phyloP scores from a whole-genome alignment of 2,113 vertebrate species.

The Uria aalge region DNA sequence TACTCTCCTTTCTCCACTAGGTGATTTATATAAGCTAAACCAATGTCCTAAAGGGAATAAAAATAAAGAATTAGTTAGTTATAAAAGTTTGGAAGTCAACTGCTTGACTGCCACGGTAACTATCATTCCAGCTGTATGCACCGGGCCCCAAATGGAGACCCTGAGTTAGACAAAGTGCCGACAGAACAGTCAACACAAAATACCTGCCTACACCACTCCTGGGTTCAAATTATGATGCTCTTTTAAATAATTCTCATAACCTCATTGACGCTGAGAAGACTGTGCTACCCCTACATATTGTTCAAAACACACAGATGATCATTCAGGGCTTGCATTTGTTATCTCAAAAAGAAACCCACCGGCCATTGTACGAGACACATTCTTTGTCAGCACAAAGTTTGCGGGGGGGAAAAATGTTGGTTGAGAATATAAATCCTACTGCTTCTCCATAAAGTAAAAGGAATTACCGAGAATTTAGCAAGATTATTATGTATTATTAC shows the following conservation, averaged over 20 bases:
- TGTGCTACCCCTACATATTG: not conserved
- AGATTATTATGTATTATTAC: not conserved
- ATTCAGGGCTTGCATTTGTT: not conserved
- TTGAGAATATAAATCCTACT: not conserved
- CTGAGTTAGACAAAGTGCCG: not conserved
- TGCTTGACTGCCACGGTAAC: not conserved
- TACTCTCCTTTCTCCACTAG: slow-evolving; percentile 90
- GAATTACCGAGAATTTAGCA: not conserved
- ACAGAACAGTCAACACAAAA: not conserved
- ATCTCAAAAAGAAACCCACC: not conserved
- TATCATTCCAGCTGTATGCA: not conserved
- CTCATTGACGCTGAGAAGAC: not conserved
- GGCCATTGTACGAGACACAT: not conserved
- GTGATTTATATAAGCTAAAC: slow-evolving; percentile 93
- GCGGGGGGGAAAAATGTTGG: not conserved
- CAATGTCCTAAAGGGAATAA: slow-evolving; percentile 84
- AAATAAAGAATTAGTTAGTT: not conserved
- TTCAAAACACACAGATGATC: not conserved
- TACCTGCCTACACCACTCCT: not conserved
- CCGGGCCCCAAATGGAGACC: not conserved
- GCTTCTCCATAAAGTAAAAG: not conserved
- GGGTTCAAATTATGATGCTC: not conserved
- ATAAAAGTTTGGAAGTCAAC: not conserved
- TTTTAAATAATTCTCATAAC: not conserved
- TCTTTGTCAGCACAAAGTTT: not conserved